Evolutionary conservation across 1,140 invertebrate genomes (phyloP).

Genomic region (Globodera rostochiensis): DNA sequence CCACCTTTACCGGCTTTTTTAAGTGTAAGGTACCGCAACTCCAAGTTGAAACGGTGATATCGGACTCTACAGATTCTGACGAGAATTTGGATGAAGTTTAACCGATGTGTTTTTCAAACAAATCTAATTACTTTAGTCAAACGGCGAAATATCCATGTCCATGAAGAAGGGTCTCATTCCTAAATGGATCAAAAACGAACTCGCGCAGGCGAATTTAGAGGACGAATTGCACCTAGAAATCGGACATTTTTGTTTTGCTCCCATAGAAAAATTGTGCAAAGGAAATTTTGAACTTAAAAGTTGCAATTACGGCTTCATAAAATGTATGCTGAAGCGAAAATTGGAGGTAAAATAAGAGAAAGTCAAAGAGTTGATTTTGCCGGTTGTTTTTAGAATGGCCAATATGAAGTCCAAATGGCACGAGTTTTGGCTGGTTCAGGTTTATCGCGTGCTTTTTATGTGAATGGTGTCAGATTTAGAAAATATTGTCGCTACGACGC

Average conservation of each 20-base stretch:
- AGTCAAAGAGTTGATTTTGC: background rate
- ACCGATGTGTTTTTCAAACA: background rate
- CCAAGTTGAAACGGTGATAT: conserved; percentile 32
- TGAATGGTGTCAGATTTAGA: background rate
- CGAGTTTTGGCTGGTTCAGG: background rate
- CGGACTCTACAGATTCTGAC: conserved; percentile 35
- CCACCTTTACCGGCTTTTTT: background rate
- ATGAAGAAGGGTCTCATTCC: conserved; percentile 12
- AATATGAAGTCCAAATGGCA: conserved; percentile 13
- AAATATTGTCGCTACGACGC: background rate
- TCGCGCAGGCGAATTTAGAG: conserved; percentile 20
- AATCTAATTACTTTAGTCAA: background rate
- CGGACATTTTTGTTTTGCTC: conserved; percentile 25
- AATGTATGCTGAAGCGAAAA: conserved; percentile 3
- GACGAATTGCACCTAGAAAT: conserved; percentile 6
- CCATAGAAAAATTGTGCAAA: background rate
- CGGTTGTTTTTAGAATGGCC: background rate
- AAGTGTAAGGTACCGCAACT: conserved; percentile 14
- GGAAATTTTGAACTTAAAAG: background rate
- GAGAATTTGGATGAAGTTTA: conserved; percentile 7
- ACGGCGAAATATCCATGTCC: conserved; percentile 9
- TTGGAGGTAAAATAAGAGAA: background rate
- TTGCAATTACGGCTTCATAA: background rate
- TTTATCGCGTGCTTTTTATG: background rate
- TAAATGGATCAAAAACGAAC: conserved; percentile 17